Percentiles rank a stretch among this genome's conserved stretches.
phyloP scores from a whole-genome alignment of 2,888 invertebrate species.

The Dryomyza anilis region DNA sequence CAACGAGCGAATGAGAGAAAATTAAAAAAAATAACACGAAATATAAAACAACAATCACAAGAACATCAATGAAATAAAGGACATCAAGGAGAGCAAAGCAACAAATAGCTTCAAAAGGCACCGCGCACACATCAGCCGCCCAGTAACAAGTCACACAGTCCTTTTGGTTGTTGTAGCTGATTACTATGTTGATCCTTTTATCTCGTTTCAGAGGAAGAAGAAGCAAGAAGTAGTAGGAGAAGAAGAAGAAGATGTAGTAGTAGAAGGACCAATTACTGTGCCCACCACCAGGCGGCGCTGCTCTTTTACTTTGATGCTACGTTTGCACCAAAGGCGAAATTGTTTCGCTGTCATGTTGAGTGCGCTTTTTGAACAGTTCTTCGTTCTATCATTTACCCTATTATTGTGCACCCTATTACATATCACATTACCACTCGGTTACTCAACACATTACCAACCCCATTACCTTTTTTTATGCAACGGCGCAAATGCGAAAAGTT shows the following conservation, averaged over 20 bases:
- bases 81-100: constrained; percentile 4
- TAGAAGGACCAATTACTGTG: background rate
- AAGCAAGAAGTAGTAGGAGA: too few species aligned
- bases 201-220: constrained; percentile 31
- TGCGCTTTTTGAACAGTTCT: background rate
- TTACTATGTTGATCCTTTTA: constrained; percentile 35
- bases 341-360: background rate
- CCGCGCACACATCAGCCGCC: background rate
- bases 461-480: too few species aligned
- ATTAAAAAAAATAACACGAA: background rate
- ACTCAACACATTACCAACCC: too few species aligned
- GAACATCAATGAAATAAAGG: constrained; percentile 1
- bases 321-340: constrained; percentile 47
- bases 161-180: constrained; percentile 30
- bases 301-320: constrained; percentile 15
- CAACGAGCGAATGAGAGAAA: constrained; percentile 10
- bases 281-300: background rate
- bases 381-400: too few species aligned
- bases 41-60: background rate
- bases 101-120: constrained; percentile 11
- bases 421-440: too few species aligned
- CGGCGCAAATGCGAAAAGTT: constrained; percentile 39
- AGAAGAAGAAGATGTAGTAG: too few species aligned
- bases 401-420: too few species aligned
- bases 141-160: constrained; percentile 1